Evolutionary conservation across 1,140 invertebrate genomes (phyloP), one percentile per base, ranked within the genome.

Genomic region (Arctopsyche grandis): DNA sequence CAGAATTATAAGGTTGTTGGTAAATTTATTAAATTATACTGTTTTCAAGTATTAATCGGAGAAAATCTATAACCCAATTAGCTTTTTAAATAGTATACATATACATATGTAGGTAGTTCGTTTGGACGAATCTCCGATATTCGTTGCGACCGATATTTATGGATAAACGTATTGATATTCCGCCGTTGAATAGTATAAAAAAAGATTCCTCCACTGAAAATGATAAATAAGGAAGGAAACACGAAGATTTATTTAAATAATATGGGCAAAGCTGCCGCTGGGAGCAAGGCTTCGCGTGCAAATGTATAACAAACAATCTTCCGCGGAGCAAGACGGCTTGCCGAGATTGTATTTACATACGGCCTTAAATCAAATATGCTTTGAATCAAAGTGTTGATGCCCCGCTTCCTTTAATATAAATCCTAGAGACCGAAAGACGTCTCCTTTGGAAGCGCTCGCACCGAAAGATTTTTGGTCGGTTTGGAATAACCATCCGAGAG

Each of bases 381-480:
- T 82, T 82, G 81, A 82, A 82, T 82, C 78, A 82, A 71, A 81
- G 81, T 82, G 81, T 82, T 82, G 81, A 82, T 82, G 81, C 78
- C 70, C 74, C 56, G 78, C 76, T 82, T 82, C 81, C 78, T 78
- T 80, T 82, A 80, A 80, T 80, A 82, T 80, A 82, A 75, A 82
- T 80, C 81, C 69, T 74, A 71, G 69, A 71, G 69, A 71, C 44
- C 19, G 46, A 71, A 69, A 71, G 38, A 22, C 38, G 46, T 71
- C 38, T 71, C 69, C 16, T 66, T 66, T 66, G 9, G 22, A 22
- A 66, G 63, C 21, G 22, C 24, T 0, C 21, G 22, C 24, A 5
- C 63, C 63, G 5, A 66, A 29, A 66, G 10, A 66, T 66, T 66
- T 66, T 66, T 24, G 63, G 63, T 66, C 24, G 63, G 63, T 12